Conservation (phyloP, 37 sponge, comb jelly and placozoan species). For the Haliclona indistincta region DNA sequence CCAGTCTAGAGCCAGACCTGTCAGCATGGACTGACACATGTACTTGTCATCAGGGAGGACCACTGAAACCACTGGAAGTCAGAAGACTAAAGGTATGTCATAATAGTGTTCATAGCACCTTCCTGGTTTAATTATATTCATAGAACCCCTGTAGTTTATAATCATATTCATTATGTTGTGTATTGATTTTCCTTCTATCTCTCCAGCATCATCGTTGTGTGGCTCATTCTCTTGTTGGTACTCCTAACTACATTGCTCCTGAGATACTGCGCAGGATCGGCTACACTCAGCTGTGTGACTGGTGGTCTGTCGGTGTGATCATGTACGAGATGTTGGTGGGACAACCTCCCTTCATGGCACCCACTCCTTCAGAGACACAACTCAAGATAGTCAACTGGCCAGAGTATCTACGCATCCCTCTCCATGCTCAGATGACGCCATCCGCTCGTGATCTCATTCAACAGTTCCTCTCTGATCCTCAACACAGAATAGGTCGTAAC, state of each 20-base stretch:
- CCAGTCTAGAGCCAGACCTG: slow-evolving; percentile 70
- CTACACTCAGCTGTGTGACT: slow-evolving; percentile 93
- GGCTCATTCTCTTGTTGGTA: slow-evolving; percentile 97
- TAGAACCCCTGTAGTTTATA: too few species aligned
- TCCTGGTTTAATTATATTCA: too few species aligned
- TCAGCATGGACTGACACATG: slow-evolving; percentile 28
- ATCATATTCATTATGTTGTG: too few species aligned
- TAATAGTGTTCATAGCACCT: too few species aligned
- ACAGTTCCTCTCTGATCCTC: slow-evolving; percentile 52
- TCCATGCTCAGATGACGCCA: slow-evolving; percentile 51
- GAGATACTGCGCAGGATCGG: slow-evolving; percentile 86
- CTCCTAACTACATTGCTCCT: slow-evolving; percentile 98
- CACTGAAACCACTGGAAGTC: slow-evolving; percentile 59
- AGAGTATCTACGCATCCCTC: slow-evolving; percentile 72
- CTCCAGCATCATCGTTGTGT: slow-evolving; percentile 73
- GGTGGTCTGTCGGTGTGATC: slow-evolving; percentile 99
- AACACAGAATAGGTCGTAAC: slow-evolving; percentile 66
- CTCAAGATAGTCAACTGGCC: slow-evolving; percentile 92
- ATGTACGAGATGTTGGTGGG: slow-evolving; percentile 98
- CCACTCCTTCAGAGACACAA: slow-evolving; percentile 87
- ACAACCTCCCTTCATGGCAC: slow-evolving; percentile 94
- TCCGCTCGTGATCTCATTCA: slow-evolving; percentile 79
- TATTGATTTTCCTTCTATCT: background rate
- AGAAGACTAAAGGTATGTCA: slow-evolving; percentile 24
- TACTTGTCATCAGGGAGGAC: slow-evolving; percentile 48